These are phyloP conservation scores for Brachyhypopomus occidentalis DNA, from an alignment of 2,113 vertebrate species.

Conservation along the genomic window DNA sequence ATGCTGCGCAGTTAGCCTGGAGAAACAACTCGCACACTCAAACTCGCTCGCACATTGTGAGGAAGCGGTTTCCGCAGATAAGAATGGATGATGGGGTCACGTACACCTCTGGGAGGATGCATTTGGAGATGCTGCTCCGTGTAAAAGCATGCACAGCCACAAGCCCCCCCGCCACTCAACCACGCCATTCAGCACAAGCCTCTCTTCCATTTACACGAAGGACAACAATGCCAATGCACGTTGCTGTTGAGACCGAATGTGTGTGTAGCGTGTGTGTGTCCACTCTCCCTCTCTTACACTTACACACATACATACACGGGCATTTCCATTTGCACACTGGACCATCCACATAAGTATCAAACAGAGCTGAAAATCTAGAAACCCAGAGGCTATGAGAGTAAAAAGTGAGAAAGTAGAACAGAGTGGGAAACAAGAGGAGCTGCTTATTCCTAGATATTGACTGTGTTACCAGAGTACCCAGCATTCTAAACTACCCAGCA, in stretches of 20 bases:
- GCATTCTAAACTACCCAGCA: too few species aligned
- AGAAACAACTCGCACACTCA: neutral
- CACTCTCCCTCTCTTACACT: neutral
- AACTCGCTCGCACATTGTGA: too few species aligned
- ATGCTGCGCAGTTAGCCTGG: conserved; percentile 13
- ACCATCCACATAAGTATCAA: conserved; percentile 50
- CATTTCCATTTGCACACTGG: neutral
- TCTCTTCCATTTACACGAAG: neutral
- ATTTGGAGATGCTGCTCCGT: neutral
- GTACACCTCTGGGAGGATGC: neutral
- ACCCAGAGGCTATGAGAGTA: conserved; percentile 55
- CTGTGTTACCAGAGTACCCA: too few species aligned
- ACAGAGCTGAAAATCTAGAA: conserved; percentile 58
- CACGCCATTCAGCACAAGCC: neutral
- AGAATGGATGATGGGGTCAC: neutral
- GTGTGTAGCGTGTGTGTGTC: too few species aligned
- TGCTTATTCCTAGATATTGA: too few species aligned
- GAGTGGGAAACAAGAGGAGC: too few species aligned
- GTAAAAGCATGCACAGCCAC: neutral
- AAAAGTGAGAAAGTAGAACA: too few species aligned
- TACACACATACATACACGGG: neutral
- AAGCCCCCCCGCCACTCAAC: neutral
- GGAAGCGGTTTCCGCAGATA: too few species aligned
- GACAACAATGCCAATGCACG: neutral
- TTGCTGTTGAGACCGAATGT: too few species aligned